Percentiles rank a stretch among this genome's conserved stretches.
Conservation (phyloP, 2,888 invertebrate species). For the Coremacera marginata region DNA sequence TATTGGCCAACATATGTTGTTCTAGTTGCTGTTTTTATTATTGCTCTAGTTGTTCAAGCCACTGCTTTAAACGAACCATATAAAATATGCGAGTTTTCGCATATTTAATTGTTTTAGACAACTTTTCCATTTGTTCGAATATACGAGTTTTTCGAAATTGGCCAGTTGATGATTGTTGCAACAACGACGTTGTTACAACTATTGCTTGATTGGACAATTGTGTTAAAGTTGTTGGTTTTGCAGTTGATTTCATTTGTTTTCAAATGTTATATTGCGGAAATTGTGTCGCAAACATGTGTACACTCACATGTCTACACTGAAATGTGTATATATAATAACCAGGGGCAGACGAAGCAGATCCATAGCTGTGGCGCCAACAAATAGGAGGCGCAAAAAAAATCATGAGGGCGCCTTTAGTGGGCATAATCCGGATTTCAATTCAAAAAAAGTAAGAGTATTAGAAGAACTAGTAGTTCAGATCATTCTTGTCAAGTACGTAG, state of each 20-base stretch:
- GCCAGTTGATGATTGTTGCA: neutral
- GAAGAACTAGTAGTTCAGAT: no score
- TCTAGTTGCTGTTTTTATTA: neutral
- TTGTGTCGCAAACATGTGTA: neutral
- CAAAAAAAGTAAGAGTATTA: no score
- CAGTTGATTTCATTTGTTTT: neutral
- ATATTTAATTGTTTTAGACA: constrained; percentile 29
- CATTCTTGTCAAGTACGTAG: no score
- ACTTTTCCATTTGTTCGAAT: constrained; percentile 24
- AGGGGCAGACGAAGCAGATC: no score
- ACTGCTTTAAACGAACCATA: neutral
- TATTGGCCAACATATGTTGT: neutral
- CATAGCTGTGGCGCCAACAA: no score
- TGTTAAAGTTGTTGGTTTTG: constrained; percentile 18
- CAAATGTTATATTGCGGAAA: constrained; percentile 13
- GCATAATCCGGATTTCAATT: no score
- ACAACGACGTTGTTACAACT: neutral
- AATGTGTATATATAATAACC: neutral
- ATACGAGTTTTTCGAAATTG: constrained; percentile 7
- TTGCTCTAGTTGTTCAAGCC: neutral
- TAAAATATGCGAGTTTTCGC: neutral
- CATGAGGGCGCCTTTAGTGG: no score
- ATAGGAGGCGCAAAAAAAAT: no score
- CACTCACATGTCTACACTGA: neutral
- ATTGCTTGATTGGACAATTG: constrained; percentile 36